Conservation (phyloP, 2,797 vertebrate species). For the Hydrolagus colliei region DNA sequence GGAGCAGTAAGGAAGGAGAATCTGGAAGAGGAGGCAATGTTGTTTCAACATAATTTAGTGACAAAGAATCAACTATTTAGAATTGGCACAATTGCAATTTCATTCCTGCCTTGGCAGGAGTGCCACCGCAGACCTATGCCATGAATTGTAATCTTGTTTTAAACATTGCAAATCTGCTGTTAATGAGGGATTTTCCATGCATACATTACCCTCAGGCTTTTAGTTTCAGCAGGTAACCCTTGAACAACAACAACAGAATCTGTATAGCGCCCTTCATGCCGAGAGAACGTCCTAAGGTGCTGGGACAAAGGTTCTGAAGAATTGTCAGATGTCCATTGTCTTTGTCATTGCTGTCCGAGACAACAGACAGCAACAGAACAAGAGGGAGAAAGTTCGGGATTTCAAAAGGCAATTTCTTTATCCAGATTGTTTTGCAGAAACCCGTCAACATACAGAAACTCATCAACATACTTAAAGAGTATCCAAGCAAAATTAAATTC, state of each 20-base stretch:
- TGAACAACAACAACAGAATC: not conserved
- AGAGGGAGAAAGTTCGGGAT: no score
- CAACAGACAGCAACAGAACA: no score
- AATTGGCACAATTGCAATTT: not conserved
- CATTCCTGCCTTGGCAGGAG: not conserved
- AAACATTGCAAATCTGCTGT: not conserved
- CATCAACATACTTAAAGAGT: no score
- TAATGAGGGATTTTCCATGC: not conserved
- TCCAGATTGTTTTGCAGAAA: no score
- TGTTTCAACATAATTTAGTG: not conserved
- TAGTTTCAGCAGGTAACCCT: not conserved
- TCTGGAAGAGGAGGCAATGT: not conserved
- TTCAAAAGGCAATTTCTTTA: no score
- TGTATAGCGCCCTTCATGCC: no score
- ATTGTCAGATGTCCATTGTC: no score
- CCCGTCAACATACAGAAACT: no score
- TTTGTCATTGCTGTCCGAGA: no score
- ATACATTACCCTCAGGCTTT: not conserved
- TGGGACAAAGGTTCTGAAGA: no score
- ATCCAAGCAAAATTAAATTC: no score
- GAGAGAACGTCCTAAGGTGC: no score
- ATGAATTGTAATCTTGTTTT: not conserved
- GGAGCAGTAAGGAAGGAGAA: constrained; percentile 5
- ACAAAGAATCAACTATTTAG: not conserved
- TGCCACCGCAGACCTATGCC: not conserved